Evolutionary conservation across 2,888 invertebrate genomes (phyloP).

Genomic region (Micoletzkya japonica): DNA sequence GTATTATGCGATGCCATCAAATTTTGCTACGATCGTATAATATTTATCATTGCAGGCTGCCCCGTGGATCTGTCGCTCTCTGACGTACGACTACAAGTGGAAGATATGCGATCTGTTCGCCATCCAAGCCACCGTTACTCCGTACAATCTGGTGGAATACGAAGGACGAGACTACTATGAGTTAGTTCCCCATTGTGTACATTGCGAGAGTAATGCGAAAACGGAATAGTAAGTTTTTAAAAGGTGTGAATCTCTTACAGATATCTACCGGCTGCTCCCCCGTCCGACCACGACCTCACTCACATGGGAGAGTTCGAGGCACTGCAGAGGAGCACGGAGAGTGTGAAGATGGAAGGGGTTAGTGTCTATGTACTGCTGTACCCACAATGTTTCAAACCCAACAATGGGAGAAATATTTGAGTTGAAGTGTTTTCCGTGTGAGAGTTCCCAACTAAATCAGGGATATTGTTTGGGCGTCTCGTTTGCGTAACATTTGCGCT

Average conservation of each 20-base stretch:
- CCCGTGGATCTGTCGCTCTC: conserved; percentile 24
- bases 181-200: conserved; percentile 5
- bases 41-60: conserved; percentile 7
- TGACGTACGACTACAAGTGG: conserved; percentile 25
- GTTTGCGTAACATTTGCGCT: too few species aligned
- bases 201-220: background rate
- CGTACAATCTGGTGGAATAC: conserved; percentile 22
- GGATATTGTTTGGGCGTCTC: too few species aligned
- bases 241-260: too few species aligned
- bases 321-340: conserved; percentile 8
- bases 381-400: too few species aligned
- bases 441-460: too few species aligned
- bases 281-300: conserved; percentile 11
- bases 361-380: too few species aligned
- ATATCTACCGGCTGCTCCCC: conserved; percentile 20
- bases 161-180: conserved; percentile 26
- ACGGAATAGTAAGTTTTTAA: background rate
- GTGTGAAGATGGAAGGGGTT: conserved; percentile 12
- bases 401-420: too few species aligned
- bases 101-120: conserved; percentile 28
- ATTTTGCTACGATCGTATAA: too few species aligned
- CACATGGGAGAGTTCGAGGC: conserved; percentile 16
- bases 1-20: too few species aligned
- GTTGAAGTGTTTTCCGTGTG: too few species aligned
- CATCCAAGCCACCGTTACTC: conserved; percentile 17